These are phyloP conservation scores for Apodemia zela DNA, from an alignment of 2,888 invertebrate genomes.

Conservation along the genomic window DNA sequence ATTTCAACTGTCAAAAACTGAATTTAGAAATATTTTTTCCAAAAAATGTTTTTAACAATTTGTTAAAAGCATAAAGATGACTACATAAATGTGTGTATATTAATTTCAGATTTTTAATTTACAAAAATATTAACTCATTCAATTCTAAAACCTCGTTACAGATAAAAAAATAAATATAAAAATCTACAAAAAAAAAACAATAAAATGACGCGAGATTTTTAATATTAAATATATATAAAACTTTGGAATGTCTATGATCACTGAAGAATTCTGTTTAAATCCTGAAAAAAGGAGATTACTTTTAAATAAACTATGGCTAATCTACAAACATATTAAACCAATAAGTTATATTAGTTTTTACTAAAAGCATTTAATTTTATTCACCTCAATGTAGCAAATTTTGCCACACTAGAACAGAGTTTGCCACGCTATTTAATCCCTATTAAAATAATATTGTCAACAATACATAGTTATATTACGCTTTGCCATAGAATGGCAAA, in stretches of 20 bases:
- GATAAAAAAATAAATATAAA: slow-evolving; percentile 25
- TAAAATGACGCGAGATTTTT: slow-evolving; percentile 52
- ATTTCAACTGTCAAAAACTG: too few species aligned
- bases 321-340: too few species aligned
- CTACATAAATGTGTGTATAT: not conserved
- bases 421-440: too few species aligned
- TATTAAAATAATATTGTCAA: too few species aligned
- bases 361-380: too few species aligned
- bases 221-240: slow-evolving; percentile 41
- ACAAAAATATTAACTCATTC: not conserved
- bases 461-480: too few species aligned
- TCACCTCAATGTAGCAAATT: too few species aligned
- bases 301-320: too few species aligned
- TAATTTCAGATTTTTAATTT: not conserved
- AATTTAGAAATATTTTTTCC: not conserved
- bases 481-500: too few species aligned
- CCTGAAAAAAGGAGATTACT: slow-evolving; percentile 45
- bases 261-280: slow-evolving; percentile 67
- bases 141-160: not conserved
- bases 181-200: slow-evolving; percentile 28
- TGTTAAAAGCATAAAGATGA: not conserved
- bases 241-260: slow-evolving; percentile 68
- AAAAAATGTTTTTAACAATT: too few species aligned
- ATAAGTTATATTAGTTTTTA: too few species aligned
- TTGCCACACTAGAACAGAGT: too few species aligned